Evolutionary conservation across 2,888 invertebrate species (phyloP), one percentile per base, ranked within the genome.

Genomic region (Ophion obscuratus): DNA sequence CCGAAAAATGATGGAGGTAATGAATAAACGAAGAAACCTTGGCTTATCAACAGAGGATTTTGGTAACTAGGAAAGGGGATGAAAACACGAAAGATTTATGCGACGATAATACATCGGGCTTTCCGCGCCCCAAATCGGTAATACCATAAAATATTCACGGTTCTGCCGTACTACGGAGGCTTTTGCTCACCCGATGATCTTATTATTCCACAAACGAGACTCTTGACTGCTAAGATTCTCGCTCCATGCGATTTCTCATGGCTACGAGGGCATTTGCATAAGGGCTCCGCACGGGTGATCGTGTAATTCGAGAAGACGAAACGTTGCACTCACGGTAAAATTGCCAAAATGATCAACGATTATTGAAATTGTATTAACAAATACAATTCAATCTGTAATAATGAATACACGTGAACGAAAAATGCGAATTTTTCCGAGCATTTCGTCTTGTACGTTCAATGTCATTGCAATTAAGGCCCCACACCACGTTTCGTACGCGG

Each of bases 71-170:
- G 44, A 66, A 61, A 74, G 47, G 20, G 57, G 62, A 62, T 11
- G 14, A 44, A 82, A 82, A 68, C 61, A 71, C 27, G 62, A 75
- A 64, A 62, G 81, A 36, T 79, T 82, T 85, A 79, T 79, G 17
- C 82, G 79, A 79, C 78, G 85, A 85, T 82, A 82, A 82, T 82
- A 78, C 79, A 74, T 75, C 68, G 79, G 82, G 57, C n/a, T 75
- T 75, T 79, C 66, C 73, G 44, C 27, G 78, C 74, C 66, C 75
- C 70, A 78, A 82, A 85, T 82, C 85, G 82, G 75, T 62, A 79
- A 57, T 76, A 59, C 82, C 70, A 75, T 85, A 75, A 85, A 85
- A 79, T 66, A 64, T 80, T 71, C 79, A 71, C 70, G 70, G 47
- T 40, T 64, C 70, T 76, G 9, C 53, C 75, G 62, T 75, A 78